Percentiles rank a stretch among this genome's conserved stretches.
Conservation (phyloP, 2,113 vertebrate species). For the Chloropsis hardwickii region DNA sequence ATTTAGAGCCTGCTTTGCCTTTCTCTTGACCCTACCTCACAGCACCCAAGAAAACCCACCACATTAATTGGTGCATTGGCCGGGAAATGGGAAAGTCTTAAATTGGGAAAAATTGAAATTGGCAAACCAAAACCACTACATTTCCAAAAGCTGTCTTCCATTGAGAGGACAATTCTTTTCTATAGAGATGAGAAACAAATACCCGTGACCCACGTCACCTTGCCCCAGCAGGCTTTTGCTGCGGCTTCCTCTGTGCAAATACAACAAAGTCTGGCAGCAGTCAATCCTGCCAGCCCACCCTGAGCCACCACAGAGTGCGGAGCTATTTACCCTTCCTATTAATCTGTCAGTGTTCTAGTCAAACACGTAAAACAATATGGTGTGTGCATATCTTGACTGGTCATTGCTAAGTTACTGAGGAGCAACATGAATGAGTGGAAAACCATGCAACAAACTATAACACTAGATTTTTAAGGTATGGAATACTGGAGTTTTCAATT, state of each 20-base stretch:
- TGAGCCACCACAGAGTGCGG: conserved; percentile 70
- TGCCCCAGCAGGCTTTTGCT: conserved; percentile 81
- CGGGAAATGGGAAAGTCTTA: too few relatives aligned
- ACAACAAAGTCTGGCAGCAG: conserved; percentile 76
- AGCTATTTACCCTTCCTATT: conserved; percentile 92
- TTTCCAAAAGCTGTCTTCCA: conserved; percentile 79
- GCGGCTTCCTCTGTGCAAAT: conserved; percentile 80
- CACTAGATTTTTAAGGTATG: conserved; percentile 62
- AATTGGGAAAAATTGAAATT: too few relatives aligned
- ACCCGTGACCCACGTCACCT: conserved; percentile 82
- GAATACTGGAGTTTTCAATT: conserved; percentile 61
- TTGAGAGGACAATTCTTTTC: conserved; percentile 84
- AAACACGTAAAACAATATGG: conserved; percentile 91
- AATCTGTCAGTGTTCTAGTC: conserved; percentile 90
- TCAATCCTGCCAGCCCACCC: conserved; percentile 76
- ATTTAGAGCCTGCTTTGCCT: too few relatives aligned
- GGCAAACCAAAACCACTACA: too few relatives aligned
- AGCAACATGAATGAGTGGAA: conserved; percentile 73
- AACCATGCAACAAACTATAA: conserved; percentile 70
- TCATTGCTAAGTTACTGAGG: conserved; percentile 82
- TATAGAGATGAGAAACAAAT: conserved; percentile 85
- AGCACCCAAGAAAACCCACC: too few relatives aligned
- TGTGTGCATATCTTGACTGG: conserved; percentile 81
- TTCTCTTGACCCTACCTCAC: too few relatives aligned
- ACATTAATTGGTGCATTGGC: too few relatives aligned